Conservation (phyloP, 2,888 invertebrate genomes). For the Drosophila hamatofila region DNA sequence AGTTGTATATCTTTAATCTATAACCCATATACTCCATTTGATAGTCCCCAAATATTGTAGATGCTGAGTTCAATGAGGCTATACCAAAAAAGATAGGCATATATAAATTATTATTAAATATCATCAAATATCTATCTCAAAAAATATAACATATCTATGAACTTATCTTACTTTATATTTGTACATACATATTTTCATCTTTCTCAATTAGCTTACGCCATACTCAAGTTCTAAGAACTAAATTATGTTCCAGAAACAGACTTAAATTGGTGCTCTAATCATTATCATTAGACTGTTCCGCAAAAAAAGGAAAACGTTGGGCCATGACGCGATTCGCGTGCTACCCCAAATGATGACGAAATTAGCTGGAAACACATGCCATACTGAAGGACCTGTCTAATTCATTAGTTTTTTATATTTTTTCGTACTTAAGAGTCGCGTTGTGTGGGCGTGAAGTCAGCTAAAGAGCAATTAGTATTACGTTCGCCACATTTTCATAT, state of each 20-base stretch:
- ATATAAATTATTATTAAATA: too few species aligned
- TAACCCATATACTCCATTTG: neutral
- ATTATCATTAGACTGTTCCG: constrained; percentile 41
- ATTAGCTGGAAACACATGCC: constrained; percentile 41
- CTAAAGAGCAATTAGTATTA: constrained; percentile 36
- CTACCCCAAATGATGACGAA: constrained; percentile 47
- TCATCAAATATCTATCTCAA: neutral
- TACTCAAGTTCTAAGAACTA: neutral
- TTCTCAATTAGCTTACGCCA: neutral
- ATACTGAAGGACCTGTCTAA: constrained; percentile 35
- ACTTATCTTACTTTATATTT: neutral
- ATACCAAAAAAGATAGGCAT: too few species aligned
- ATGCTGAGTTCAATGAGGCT: too few species aligned
- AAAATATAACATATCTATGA: neutral
- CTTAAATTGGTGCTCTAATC: constrained; percentile 2
- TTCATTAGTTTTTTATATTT: constrained; percentile 42
- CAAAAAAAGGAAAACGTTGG: constrained; percentile 10
- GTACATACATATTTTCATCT: neutral
- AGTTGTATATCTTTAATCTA: neutral
- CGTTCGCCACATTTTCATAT: constrained; percentile 15
- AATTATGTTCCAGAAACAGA: constrained; percentile 15
- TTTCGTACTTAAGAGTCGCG: constrained; percentile 7
- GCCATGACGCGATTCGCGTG: constrained; percentile 66
- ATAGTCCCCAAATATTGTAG: too few species aligned
- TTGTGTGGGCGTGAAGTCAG: constrained; percentile 38